A percentile compares a stretch with the other conserved stretches of the same genome.
phyloP scores from a whole-genome alignment of 1,140 invertebrate genomes.

The Meloidogyne hapla region DNA sequence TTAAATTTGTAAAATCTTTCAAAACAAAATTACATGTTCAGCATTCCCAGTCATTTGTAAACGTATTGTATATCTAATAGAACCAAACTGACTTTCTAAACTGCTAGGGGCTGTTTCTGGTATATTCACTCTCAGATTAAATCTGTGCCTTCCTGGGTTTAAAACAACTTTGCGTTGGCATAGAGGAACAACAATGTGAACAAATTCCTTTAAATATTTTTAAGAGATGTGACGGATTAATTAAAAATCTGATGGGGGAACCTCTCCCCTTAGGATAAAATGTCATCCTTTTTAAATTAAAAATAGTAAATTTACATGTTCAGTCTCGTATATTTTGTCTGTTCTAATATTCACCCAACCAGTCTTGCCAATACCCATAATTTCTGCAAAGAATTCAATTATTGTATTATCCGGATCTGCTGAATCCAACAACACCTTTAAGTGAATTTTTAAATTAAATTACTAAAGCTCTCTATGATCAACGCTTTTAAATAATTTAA shows the following conservation, averaged over 20 bases:
- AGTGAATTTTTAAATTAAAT: neutral
- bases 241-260: too few relatives aligned
- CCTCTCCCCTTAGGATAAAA: too few relatives aligned
- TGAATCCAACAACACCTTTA: conserved; percentile 52
- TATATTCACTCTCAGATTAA: conserved; percentile 45
- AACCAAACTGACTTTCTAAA: conserved; percentile 61
- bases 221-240: too few relatives aligned
- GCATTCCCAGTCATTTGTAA: conserved; percentile 46
- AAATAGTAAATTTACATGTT: conserved; percentile 54
- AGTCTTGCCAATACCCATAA: conserved; percentile 54
- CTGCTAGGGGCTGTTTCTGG: conserved; percentile 51
- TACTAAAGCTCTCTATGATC: too few relatives aligned
- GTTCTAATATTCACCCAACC: conserved; percentile 62
- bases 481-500: too few relatives aligned
- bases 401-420: conserved; percentile 54
- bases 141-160: conserved; percentile 53
- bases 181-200: conserved; percentile 40
- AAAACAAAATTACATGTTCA: conserved; percentile 46
- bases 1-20: too few relatives aligned
- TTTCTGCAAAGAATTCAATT: conserved; percentile 52
- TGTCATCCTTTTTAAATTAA: too few relatives aligned
- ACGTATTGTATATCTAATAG: conserved; percentile 54
- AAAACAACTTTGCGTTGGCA: conserved; percentile 37
- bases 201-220: conserved; percentile 43
- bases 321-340: conserved; percentile 62